Conservation (phyloP, 2,797 vertebrate genomes). For the Danio aesculapii region DNA sequence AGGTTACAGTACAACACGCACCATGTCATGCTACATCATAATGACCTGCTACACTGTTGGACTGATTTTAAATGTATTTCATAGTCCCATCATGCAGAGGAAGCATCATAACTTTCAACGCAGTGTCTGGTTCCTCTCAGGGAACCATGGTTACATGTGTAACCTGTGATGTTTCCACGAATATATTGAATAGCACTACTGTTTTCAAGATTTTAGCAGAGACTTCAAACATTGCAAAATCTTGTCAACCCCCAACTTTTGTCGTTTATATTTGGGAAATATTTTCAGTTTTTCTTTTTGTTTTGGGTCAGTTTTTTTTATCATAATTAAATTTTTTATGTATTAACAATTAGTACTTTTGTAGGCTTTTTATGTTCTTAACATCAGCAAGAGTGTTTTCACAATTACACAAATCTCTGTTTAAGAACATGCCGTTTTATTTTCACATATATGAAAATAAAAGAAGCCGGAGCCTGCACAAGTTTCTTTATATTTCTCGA, state of each 20-base stretch:
- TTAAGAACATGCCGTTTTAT: neutral
- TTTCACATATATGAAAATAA: slow-evolving; percentile 7
- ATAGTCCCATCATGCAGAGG: too few species aligned
- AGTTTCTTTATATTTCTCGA: neutral
- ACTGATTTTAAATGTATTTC: too few species aligned
- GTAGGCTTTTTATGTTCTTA: neutral
- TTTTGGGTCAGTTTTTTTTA: neutral
- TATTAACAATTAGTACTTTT: slow-evolving; percentile 6
- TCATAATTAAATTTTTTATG: neutral
- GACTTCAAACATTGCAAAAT: neutral
- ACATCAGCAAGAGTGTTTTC: neutral
- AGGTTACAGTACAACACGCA: too few species aligned
- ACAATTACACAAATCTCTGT: neutral
- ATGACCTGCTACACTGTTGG: too few species aligned
- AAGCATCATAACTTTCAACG: too few species aligned
- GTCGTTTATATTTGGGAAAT: neutral
- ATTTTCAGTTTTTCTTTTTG: neutral
- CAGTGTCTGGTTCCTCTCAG: too few species aligned
- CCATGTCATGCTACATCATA: too few species aligned
- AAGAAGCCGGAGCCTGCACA: neutral
- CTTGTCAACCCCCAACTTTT: neutral
- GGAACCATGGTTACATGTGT: too few species aligned
- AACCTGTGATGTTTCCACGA: neutral
- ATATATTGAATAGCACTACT: neutral
- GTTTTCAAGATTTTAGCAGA: neutral